Percentiles rank a stretch among this genome's conserved stretches.
phyloP scores from a whole-genome alignment of 2,797 vertebrate genomes.

The Pangasius sanitwongsei region DNA sequence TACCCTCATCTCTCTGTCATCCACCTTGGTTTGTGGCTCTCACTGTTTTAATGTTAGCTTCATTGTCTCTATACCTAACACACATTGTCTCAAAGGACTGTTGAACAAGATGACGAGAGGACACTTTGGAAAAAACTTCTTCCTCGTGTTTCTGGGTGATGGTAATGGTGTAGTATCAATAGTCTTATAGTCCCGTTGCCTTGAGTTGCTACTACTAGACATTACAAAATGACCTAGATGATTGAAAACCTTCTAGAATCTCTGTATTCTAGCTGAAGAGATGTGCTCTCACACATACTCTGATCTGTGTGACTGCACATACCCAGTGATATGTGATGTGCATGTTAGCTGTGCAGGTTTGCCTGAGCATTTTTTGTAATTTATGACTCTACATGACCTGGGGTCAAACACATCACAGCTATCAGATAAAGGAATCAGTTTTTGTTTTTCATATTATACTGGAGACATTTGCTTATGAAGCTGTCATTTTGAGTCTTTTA shows the following conservation, averaged over 20 bases:
- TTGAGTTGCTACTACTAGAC: background rate
- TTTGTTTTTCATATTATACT: background rate
- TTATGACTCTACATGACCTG: conserved; percentile 24
- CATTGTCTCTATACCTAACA: background rate
- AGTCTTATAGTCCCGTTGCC: background rate
- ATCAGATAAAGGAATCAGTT: conserved; percentile 27
- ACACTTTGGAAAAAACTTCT: background rate
- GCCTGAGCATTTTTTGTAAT: conserved; percentile 36
- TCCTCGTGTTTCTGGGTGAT: background rate
- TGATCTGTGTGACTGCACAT: background rate
- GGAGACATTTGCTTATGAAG: conserved; percentile 11
- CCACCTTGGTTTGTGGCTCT: background rate
- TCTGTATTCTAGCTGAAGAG: background rate
- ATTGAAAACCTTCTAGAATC: background rate
- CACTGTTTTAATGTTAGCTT: background rate
- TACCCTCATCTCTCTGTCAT: background rate
- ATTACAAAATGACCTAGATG: background rate
- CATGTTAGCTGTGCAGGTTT: conserved; percentile 21
- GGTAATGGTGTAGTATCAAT: background rate
- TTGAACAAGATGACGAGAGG: background rate
- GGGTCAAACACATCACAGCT: conserved; percentile 25
- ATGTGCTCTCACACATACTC: background rate
- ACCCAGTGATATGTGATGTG: background rate
- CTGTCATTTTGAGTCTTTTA: conserved; percentile 20
- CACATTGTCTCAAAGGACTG: background rate